Evolutionary conservation across 2,888 invertebrate species (phyloP), one percentile per base, ranked within the genome.

Genomic region (Melinopterus prodromus): DNA sequence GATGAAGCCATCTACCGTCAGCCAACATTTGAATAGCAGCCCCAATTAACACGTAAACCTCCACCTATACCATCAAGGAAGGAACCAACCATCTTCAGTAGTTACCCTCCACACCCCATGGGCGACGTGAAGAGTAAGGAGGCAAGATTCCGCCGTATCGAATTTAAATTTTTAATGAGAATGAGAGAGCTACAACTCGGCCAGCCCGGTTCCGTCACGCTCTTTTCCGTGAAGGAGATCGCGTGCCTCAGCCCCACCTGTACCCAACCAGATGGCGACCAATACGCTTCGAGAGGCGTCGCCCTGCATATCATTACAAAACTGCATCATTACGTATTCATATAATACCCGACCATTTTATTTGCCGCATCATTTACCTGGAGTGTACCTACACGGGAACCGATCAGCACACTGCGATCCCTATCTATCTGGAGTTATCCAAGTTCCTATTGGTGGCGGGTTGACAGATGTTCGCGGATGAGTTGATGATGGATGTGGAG

Each of bases 301-400:
- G 84, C 83, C 69, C 79, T 83, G 84, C 84, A 84, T 85, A 83
- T 85, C 83, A 85, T 85, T 85, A 85, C 84, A 80, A 77, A 71
- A 77, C 80, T 79, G 80, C 82, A 83, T 84, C 82, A 84, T 84
- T 87, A 86, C 85, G 84, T 87, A 87, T 87, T 87, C 87, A 86
- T 87, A 86, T 86, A 84, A 84, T 83, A 84, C 85, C 85, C 53
- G 84, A 86, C 86, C 86, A 86, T 86, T 86, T 87, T 87, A 87
- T 86, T 84, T 84, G 85, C 85, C 84, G 85, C 86, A 85, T 86
- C 85, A 86, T 86, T 53, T 86, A 85, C 85, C 81, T 84, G 77
- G 36, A 71, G 77, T 53, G 53, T 77, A 71, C 16, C 12, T 71
- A 71, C 35, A 74, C 12, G n/a, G 36, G 36, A 36, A 35, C n/a